phyloP scores from a whole-genome alignment of 2,113 vertebrate genomes.

The Chaenogobius annularis region DNA sequence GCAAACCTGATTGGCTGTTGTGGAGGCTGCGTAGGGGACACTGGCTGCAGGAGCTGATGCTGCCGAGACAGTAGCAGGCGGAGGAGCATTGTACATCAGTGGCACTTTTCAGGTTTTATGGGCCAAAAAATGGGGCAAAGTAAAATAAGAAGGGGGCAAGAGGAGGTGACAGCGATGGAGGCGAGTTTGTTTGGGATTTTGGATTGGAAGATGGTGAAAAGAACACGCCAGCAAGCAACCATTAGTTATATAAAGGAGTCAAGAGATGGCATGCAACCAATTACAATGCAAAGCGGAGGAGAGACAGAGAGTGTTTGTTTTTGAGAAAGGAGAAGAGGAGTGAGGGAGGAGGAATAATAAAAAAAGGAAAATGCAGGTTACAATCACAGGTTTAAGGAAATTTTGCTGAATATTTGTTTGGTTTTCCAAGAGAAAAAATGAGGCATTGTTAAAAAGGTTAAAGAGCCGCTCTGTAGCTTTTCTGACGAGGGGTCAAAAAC shows the following conservation, averaged over 20 bases:
- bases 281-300: conserved; percentile 94
- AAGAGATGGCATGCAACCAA: conserved; percentile 95
- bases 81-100: conserved; percentile 99
- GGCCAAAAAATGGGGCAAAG: conserved; percentile 78
- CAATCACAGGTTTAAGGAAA: conserved; percentile 87
- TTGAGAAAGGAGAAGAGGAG: conserved; percentile 50
- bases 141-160: conserved; percentile 44
- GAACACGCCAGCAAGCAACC: conserved; percentile 93
- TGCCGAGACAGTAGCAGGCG: conserved; percentile 99
- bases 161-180: conserved; percentile 81
- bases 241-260: conserved; percentile 80
- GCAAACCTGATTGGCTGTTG: conserved; percentile 99
- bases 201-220: conserved; percentile 73
- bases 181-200: conserved; percentile 79
- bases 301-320: conserved; percentile 47
- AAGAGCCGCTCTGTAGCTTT: neutral
- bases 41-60: conserved; percentile 99
- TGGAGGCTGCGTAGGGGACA: conserved; percentile 96
- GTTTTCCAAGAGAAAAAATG: conserved; percentile 85
- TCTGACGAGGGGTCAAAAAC: neutral
- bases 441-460: neutral
- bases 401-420: conserved; percentile 84
- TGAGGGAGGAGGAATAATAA: conserved; percentile 78
- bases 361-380: conserved; percentile 94
- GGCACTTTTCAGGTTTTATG: conserved; percentile 84